Conservation (phyloP, 2,113 vertebrate genomes). For the Bujurquina vittata region DNA sequence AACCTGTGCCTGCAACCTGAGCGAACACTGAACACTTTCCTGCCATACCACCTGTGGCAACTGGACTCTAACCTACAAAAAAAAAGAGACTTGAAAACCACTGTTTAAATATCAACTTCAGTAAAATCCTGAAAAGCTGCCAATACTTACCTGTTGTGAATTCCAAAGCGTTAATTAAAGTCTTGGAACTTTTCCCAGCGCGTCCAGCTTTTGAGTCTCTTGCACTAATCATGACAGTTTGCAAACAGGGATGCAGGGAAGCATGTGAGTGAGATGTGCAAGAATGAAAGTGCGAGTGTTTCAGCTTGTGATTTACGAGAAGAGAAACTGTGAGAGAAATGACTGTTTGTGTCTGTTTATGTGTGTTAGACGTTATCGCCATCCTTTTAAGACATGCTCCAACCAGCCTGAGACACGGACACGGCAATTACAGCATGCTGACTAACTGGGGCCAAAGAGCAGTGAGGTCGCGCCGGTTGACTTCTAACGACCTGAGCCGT, state of each 20-base stretch:
- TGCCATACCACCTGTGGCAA: neutral
- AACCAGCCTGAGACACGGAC: constrained; percentile 16
- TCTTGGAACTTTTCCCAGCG: neutral
- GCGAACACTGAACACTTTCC: rapidly evolving
- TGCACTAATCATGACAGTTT: neutral
- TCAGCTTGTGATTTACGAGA: neutral
- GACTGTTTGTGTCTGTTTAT: constrained; percentile 22
- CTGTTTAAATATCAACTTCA: neutral
- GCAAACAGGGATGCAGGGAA: neutral
- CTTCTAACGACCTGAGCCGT: constrained; percentile 27
- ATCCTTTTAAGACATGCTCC: constrained; percentile 17
- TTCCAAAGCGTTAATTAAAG: neutral
- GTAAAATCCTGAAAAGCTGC: neutral
- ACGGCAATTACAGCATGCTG: constrained; percentile 26
- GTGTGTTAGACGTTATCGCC: constrained; percentile 14
- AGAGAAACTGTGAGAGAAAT: constrained; percentile 14
- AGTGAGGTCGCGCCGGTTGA: constrained; percentile 1
- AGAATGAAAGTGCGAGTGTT: neutral
- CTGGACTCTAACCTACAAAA: neutral
- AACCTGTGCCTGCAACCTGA: neutral
- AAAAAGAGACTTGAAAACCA: neutral
- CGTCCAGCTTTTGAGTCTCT: neutral
- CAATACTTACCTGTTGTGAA: neutral
- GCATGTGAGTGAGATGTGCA: neutral
- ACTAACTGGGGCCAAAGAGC: constrained; percentile 42